phyloP scores from a whole-genome alignment of 2,888 invertebrate species.

The Caenorhabditis sp. region DNA sequence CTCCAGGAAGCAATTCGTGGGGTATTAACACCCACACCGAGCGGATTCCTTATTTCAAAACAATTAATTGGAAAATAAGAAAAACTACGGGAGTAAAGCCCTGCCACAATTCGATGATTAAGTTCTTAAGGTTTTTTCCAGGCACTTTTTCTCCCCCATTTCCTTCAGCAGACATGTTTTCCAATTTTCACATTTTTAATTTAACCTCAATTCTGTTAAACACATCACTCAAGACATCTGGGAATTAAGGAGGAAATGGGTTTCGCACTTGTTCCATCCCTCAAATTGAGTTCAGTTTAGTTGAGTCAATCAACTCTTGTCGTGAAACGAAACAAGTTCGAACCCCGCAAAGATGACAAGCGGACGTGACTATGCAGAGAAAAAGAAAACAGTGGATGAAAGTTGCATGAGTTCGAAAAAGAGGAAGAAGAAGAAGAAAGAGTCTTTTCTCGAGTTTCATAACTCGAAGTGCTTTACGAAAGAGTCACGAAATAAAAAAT shows the following conservation, averaged over 20 bases:
- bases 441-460: conserved; percentile 25
- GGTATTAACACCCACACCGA: neutral
- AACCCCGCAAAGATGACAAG: conserved; percentile 24
- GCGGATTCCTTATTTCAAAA: neutral
- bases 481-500: neutral
- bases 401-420: conserved; percentile 47
- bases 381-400: conserved; percentile 35
- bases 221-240: conserved; percentile 11
- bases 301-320: conserved; percentile 22
- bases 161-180: conserved; percentile 13
- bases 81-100: neutral
- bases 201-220: conserved; percentile 10
- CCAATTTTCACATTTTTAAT: neutral
- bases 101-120: neutral
- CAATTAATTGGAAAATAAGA: conserved; percentile 20
- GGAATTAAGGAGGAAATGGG: conserved; percentile 47
- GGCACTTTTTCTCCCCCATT: neutral
- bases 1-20: too few species aligned
- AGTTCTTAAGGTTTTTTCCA: neutral
- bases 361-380: conserved; percentile 34
- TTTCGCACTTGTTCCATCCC: conserved; percentile 29
- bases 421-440: too few species aligned
- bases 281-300: conserved; percentile 14
- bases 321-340: conserved; percentile 14
- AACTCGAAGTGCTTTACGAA: conserved; percentile 26